Percentiles rank a stretch among this genome's conserved stretches.
These are phyloP conservation scores for Pediacus dermestoides DNA, from an alignment of 2,888 invertebrate genomes.

Conservation along the genomic window DNA sequence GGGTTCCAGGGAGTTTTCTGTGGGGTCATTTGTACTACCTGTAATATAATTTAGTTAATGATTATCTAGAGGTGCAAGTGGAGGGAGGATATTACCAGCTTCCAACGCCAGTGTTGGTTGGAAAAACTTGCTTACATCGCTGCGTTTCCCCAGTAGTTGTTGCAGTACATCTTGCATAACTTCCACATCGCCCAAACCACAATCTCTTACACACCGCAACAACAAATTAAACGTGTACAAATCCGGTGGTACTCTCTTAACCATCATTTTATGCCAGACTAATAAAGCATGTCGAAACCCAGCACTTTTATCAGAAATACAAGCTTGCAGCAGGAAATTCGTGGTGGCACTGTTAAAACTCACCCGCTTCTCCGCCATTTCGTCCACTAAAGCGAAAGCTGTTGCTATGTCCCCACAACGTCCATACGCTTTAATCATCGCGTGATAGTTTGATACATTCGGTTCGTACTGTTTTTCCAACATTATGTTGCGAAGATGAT, in stretches of 20 bases:
- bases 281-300: constrained; percentile 80
- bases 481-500: constrained; percentile 64
- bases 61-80: too few relatives aligned
- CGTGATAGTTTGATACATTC: constrained; percentile 76
- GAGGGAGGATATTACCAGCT: too few relatives aligned
- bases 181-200: constrained; percentile 67
- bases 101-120: not conserved
- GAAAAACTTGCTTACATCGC: constrained; percentile 14
- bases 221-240: constrained; percentile 77
- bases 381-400: constrained; percentile 80
- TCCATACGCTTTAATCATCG: constrained; percentile 90
- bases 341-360: constrained; percentile 65
- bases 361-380: constrained; percentile 67
- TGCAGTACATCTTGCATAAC: constrained; percentile 53
- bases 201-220: constrained; percentile 75
- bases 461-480: constrained; percentile 64
- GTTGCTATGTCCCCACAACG: constrained; percentile 72
- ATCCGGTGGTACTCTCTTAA: constrained; percentile 62
- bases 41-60: too few relatives aligned
- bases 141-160: constrained; percentile 21
- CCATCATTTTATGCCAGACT: constrained; percentile 82
- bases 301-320: constrained; percentile 71
- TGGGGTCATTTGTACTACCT: too few relatives aligned
- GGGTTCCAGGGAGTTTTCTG: too few relatives aligned
- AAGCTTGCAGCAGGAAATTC: constrained; percentile 78